Conservation (phyloP, 2,888 invertebrate genomes). For the Pogonocherus hispidulus region DNA sequence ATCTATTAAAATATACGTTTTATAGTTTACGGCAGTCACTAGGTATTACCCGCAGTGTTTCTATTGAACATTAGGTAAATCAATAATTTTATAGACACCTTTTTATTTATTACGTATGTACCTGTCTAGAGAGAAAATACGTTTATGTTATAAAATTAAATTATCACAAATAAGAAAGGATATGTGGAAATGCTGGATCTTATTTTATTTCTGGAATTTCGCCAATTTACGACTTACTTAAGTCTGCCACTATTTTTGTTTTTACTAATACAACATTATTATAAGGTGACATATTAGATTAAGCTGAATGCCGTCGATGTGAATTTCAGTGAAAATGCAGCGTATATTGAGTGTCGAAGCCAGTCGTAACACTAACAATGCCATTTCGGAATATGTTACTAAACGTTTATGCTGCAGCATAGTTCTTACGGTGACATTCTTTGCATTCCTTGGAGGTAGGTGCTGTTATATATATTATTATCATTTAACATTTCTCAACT, state of each 20-base stretch:
- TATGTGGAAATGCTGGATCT: conserved; percentile 11
- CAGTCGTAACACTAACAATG: conserved; percentile 59
- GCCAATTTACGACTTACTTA: conserved; percentile 36
- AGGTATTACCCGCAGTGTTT: too few relatives aligned
- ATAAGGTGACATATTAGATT: conserved; percentile 35
- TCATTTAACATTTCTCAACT: too few relatives aligned
- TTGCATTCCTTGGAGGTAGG: conserved; percentile 68
- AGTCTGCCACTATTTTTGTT: conserved; percentile 34
- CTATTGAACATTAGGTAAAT: too few relatives aligned
- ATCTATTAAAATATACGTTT: too few relatives aligned
- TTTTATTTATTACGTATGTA: neutral
- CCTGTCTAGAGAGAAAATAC: neutral
- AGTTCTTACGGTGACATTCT: conserved; percentile 68
- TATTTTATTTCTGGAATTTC: conserved; percentile 31
- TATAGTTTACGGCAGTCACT: too few relatives aligned
- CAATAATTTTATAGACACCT: too few relatives aligned
- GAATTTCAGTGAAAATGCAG: conserved; percentile 62
- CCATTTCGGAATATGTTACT: conserved; percentile 62
- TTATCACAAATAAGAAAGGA: conserved; percentile 10
- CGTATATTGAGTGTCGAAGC: conserved; percentile 69
- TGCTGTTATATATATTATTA: too few relatives aligned
- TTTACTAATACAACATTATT: conserved; percentile 36
- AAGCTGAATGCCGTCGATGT: conserved; percentile 12
- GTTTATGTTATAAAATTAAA: neutral
- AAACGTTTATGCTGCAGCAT: conserved; percentile 65